phyloP scores from a whole-genome alignment of 2,888 invertebrate species.

The Urechis unicinctus region DNA sequence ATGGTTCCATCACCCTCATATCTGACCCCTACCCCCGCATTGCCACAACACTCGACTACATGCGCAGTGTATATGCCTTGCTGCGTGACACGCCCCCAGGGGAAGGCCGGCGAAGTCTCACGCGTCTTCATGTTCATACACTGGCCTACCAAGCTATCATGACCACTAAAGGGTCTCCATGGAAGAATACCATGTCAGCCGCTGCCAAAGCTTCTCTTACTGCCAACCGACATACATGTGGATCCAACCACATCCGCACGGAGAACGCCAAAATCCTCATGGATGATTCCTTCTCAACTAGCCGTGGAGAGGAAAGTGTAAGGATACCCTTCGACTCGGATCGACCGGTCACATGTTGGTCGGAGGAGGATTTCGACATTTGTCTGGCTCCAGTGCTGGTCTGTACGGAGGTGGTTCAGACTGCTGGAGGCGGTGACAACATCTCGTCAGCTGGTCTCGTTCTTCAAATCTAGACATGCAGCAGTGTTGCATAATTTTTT shows the following conservation, averaged over 20 bases:
- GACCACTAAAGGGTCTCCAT: conserved; percentile 60
- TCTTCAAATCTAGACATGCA: conserved; percentile 51
- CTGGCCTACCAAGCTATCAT: conserved; percentile 80
- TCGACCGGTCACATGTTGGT: conserved; percentile 77
- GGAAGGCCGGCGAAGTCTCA: conserved; percentile 56
- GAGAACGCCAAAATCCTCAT: conserved; percentile 63
- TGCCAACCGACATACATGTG: conserved; percentile 76
- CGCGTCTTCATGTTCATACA: conserved; percentile 77
- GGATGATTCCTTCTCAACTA: conserved; percentile 77
- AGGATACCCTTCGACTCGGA: conserved; percentile 64
- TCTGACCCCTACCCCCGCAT: conserved; percentile 74
- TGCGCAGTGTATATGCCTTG: conserved; percentile 62
- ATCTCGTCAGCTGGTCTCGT: conserved; percentile 80
- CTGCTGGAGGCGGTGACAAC: conserved; percentile 82
- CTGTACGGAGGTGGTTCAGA: conserved; percentile 72
- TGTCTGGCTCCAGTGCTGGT: conserved; percentile 80
- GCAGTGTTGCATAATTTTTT: no score
- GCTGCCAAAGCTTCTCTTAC: conserved; percentile 77
- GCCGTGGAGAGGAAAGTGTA: conserved; percentile 44
- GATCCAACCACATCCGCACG: conserved; percentile 57
- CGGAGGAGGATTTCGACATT: conserved; percentile 58
- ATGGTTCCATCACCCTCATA: conserved; percentile 67
- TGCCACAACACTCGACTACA: conserved; percentile 73
- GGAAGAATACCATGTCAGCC: conserved; percentile 73
- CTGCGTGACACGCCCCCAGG: conserved; percentile 26